phyloP scores from a whole-genome alignment of 2,113 vertebrate genomes.

The Albula goreensis region DNA sequence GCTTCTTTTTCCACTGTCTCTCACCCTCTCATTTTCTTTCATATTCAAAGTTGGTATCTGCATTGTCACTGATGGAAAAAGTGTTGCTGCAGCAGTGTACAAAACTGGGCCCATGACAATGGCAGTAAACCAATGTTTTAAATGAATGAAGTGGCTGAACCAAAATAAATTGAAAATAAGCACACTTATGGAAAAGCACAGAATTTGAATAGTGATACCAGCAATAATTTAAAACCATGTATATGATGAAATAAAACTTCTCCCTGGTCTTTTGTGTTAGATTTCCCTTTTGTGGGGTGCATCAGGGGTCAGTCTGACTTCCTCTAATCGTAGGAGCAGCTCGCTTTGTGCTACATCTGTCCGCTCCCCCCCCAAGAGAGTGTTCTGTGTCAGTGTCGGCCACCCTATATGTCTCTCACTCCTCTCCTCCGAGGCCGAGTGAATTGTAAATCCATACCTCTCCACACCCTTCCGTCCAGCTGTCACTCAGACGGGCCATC shows the following conservation, averaged over 20 bases:
- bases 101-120: background rate
- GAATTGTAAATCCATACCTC: slow-evolving; percentile 34
- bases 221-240: background rate
- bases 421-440: background rate
- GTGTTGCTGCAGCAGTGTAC: background rate
- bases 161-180: background rate
- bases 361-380: background rate
- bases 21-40: background rate
- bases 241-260: background rate
- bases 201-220: background rate
- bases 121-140: background rate
- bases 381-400: background rate
- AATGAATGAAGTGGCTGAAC: background rate
- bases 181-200: background rate
- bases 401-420: background rate
- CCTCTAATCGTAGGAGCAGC: background rate
- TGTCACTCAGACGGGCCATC: slow-evolving; percentile 29
- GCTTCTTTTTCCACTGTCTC: background rate
- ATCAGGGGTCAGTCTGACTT: background rate
- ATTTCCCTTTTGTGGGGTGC: background rate
- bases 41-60: background rate
- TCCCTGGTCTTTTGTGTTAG: background rate
- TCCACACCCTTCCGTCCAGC: slow-evolving; percentile 40
- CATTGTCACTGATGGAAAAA: background rate
- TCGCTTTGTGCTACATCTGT: background rate